Percentiles rank a stretch among this genome's conserved stretches.
phyloP scores from a whole-genome alignment of 2,888 invertebrate genomes.

The Plebejus argus region DNA sequence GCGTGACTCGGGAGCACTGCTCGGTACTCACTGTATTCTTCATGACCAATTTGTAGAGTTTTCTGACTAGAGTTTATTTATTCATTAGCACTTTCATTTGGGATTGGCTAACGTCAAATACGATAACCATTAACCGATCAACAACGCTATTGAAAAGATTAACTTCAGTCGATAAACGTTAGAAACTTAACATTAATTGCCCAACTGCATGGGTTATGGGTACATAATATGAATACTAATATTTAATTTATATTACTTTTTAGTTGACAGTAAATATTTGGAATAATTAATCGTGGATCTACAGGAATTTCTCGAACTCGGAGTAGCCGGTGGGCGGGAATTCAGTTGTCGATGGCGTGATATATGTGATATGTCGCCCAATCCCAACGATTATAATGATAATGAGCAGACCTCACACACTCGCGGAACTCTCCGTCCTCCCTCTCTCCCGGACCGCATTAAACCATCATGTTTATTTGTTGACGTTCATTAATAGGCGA shows the following conservation, averaged over 20 bases:
- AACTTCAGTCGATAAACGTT: too few relatives aligned
- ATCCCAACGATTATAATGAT: background rate
- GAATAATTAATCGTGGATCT: background rate
- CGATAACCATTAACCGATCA: background rate
- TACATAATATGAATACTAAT: background rate
- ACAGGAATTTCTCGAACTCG: background rate
- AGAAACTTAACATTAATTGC: background rate
- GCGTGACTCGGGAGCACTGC: too few relatives aligned
- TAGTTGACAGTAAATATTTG: background rate
- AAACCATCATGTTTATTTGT: background rate
- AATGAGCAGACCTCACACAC: conserved; percentile 11
- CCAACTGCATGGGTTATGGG: background rate
- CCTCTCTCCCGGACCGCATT: background rate
- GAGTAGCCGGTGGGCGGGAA: background rate
- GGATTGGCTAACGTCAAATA: too few relatives aligned
- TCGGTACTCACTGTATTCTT: too few relatives aligned
- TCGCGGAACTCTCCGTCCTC: background rate
- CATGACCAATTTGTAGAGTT: too few relatives aligned
- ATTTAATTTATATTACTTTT: background rate
- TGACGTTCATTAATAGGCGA: background rate
- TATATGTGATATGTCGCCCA: background rate
- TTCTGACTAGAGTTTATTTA: too few relatives aligned
- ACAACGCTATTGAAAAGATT: too few relatives aligned
- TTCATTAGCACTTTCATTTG: too few relatives aligned
- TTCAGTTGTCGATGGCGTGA: background rate